A percentile compares a stretch with the other conserved stretches of the same genome.
phyloP scores from a whole-genome alignment of 1,140 invertebrate genomes.

The Ruditapes philippinarum region DNA sequence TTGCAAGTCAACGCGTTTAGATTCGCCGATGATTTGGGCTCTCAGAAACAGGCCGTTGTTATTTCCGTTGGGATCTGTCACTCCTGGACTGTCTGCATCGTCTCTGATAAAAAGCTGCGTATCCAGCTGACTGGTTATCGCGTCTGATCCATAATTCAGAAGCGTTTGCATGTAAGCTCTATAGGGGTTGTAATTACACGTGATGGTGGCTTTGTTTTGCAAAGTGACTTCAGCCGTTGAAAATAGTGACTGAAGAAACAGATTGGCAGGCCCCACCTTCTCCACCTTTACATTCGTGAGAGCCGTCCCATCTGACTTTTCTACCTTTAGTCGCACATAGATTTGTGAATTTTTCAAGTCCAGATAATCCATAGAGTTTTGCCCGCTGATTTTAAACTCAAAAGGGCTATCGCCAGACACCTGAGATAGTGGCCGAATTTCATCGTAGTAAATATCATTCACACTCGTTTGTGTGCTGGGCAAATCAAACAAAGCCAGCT shows the following conservation, averaged over 20 bases:
- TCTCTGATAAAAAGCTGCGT: neutral
- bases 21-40: neutral
- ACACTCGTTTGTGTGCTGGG: conserved; percentile 59
- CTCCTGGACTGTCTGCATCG: conserved; percentile 5
- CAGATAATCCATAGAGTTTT: conserved; percentile 44
- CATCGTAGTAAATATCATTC: conserved; percentile 54
- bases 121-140: neutral
- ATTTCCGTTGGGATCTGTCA: neutral
- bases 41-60: neutral
- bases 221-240: neutral
- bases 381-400: conserved; percentile 59
- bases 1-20: conserved; percentile 37
- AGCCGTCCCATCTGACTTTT: neutral
- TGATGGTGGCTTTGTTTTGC: conserved; percentile 17
- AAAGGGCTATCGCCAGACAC: conserved; percentile 55
- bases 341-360: conserved; percentile 51
- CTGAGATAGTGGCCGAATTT: conserved; percentile 61
- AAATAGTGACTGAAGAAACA: conserved; percentile 8
- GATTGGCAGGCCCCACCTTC: neutral
- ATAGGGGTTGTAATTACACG: conserved; percentile 47
- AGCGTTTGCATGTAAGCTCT: conserved; percentile 26
- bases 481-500: conserved; percentile 52
- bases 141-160: conserved; percentile 25
- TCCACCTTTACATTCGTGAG: neutral
- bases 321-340: neutral